phyloP scores from a whole-genome alignment of 1,140 invertebrate species.

The Rhyacophila brunnea region DNA sequence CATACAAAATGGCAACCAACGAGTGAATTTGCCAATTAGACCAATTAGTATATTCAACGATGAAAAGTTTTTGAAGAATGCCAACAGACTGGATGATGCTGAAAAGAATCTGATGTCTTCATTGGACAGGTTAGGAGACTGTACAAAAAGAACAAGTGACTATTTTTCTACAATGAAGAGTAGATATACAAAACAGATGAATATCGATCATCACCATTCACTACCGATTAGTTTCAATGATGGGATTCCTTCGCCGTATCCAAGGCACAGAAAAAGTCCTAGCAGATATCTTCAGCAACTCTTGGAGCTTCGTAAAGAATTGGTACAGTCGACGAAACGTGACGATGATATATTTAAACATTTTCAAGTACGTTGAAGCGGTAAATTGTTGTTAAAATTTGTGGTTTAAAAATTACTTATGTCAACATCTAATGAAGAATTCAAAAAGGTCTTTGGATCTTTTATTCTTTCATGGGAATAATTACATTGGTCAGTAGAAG shows the following conservation, averaged over 20 bases:
- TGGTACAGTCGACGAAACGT: constrained; percentile 28
- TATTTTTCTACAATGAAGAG: constrained; percentile 18
- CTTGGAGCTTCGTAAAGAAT: constrained; percentile 22
- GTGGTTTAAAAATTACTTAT: too few species aligned
- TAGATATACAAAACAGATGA: constrained; percentile 19
- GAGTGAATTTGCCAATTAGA: neutral
- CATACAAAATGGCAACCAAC: neutral
- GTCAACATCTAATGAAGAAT: too few species aligned
- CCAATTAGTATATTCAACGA: constrained; percentile 7
- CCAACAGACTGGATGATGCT: constrained; percentile 10
- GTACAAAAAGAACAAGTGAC: constrained; percentile 12
- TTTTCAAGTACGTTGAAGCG: constrained; percentile 16
- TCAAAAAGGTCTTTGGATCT: too few species aligned
- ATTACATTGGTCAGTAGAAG: too few species aligned
- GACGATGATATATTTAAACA: constrained; percentile 29
- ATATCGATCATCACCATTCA: constrained; percentile 2
- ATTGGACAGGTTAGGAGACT: constrained; percentile 16
- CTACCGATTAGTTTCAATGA: neutral
- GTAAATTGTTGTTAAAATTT: neutral
- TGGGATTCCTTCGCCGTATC: constrained; percentile 15
- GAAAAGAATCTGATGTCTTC: constrained; percentile 28
- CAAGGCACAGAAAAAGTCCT: constrained; percentile 20
- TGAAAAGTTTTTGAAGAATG: constrained; percentile 3
- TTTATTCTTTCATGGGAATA: too few species aligned
- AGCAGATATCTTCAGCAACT: constrained; percentile 31